These are phyloP conservation scores for Scytalopus superciliaris DNA, from an alignment of 2,113 vertebrate species.

Conservation along the genomic window DNA sequence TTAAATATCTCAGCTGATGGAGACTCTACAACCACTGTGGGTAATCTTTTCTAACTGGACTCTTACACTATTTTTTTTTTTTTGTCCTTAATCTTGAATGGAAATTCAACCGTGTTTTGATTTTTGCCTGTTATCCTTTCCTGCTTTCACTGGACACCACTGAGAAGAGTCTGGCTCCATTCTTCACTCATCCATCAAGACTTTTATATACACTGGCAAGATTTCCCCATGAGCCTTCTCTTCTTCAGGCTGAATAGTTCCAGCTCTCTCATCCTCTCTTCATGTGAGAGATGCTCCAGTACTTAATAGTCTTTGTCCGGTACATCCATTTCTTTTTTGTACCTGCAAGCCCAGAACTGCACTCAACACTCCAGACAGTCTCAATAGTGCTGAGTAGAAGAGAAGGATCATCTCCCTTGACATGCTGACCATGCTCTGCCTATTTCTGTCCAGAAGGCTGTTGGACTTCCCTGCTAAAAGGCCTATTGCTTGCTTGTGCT, in stretches of 20 bases:
- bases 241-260: background rate
- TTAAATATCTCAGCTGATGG: background rate
- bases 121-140: background rate
- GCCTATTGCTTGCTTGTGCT: background rate
- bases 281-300: background rate
- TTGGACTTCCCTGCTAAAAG: background rate
- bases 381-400: background rate
- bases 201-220: background rate
- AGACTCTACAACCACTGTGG: background rate
- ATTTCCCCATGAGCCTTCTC: background rate
- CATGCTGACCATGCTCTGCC: background rate
- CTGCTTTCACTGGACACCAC: background rate
- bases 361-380: background rate
- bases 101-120: background rate
- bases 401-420: background rate
- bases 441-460: background rate
- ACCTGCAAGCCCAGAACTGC: background rate
- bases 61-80: background rate
- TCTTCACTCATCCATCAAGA: background rate
- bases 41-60: background rate
- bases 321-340: background rate
- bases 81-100: background rate
- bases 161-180: background rate
- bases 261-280: background rate
- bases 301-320: background rate